A percentile compares a stretch with the other conserved stretches of the same genome.
Conservation (phyloP, 2,113 vertebrate genomes). For the Phaethon lepturus region DNA sequence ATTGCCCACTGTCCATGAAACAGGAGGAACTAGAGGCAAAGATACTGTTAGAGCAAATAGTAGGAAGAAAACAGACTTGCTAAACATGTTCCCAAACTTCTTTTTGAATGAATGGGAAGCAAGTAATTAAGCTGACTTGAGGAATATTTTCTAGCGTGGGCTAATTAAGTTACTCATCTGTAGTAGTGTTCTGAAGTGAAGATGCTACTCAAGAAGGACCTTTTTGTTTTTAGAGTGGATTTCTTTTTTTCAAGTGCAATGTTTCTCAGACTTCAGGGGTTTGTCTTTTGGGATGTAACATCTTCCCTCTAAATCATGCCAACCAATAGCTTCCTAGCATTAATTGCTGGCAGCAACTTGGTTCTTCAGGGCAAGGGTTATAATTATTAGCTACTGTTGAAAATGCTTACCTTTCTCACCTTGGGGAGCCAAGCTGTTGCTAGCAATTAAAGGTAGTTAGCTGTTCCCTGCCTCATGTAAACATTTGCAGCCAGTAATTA, state of each 20-base stretch:
- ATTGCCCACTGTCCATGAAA: background rate
- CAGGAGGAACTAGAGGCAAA: background rate
- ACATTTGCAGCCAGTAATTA: background rate
- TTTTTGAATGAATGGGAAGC: background rate
- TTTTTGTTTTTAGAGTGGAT: background rate
- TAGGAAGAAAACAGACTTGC: background rate
- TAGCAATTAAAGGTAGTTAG: constrained; percentile 29
- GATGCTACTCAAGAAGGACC: background rate
- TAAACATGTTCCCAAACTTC: background rate
- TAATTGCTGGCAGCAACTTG: background rate
- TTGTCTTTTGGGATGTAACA: background rate
- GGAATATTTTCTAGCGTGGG: background rate
- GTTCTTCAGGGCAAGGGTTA: background rate
- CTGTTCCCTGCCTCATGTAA: background rate
- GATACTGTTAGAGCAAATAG: background rate
- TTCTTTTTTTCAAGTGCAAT: background rate
- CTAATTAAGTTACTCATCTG: background rate
- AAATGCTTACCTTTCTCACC: constrained; percentile 23
- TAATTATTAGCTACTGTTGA: background rate
- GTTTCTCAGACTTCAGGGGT: background rate
- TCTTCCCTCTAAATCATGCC: background rate
- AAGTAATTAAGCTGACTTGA: background rate
- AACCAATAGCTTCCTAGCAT: background rate
- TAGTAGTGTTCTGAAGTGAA: background rate
- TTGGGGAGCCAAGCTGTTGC: background rate